These are phyloP conservation scores for Meta bourneti DNA, from an alignment of 2,888 invertebrate species.

Conservation along the genomic window DNA sequence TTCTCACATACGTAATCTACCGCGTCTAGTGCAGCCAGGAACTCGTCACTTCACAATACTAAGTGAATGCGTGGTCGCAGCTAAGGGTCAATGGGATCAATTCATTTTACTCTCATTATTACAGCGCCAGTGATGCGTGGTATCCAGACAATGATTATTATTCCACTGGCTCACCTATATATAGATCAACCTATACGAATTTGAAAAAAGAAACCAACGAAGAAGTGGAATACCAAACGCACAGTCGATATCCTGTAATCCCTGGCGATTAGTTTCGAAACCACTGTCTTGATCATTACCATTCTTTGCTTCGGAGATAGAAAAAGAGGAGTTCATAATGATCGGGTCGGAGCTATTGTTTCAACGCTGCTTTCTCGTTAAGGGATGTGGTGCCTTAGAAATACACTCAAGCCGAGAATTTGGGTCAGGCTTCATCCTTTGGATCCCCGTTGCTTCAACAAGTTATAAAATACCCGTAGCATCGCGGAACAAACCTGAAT, in stretches of 20 bases:
- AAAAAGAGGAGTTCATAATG: slow-evolving; percentile 57
- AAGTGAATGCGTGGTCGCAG: slow-evolving; percentile 31
- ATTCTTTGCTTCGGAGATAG: slow-evolving; percentile 62
- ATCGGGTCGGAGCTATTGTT: slow-evolving; percentile 69
- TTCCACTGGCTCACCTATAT: slow-evolving; percentile 72
- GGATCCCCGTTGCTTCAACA: slow-evolving; percentile 61
- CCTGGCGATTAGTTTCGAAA: slow-evolving; percentile 65
- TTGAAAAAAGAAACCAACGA: slow-evolving; percentile 20
- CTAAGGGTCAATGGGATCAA: slow-evolving; percentile 70
- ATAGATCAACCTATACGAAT: slow-evolving; percentile 66
- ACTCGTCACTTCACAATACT: slow-evolving; percentile 29
- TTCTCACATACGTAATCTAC: slow-evolving; percentile 44
- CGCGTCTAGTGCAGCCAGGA: neutral
- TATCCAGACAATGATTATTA: slow-evolving; percentile 69
- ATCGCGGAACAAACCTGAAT: slow-evolving; percentile 48
- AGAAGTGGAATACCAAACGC: slow-evolving; percentile 44
- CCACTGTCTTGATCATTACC: slow-evolving; percentile 64
- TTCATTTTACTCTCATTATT: slow-evolving; percentile 76
- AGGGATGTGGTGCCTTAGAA: slow-evolving; percentile 9
- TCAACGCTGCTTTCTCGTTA: slow-evolving; percentile 51
- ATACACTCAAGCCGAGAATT: slow-evolving; percentile 9
- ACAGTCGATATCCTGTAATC: slow-evolving; percentile 69
- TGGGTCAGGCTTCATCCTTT: slow-evolving; percentile 50
- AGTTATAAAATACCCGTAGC: slow-evolving; percentile 58
- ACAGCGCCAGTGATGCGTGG: slow-evolving; percentile 55